These are phyloP conservation scores for Piaya cayana DNA, from an alignment of 2,113 vertebrate genomes.

Conservation along the genomic window DNA sequence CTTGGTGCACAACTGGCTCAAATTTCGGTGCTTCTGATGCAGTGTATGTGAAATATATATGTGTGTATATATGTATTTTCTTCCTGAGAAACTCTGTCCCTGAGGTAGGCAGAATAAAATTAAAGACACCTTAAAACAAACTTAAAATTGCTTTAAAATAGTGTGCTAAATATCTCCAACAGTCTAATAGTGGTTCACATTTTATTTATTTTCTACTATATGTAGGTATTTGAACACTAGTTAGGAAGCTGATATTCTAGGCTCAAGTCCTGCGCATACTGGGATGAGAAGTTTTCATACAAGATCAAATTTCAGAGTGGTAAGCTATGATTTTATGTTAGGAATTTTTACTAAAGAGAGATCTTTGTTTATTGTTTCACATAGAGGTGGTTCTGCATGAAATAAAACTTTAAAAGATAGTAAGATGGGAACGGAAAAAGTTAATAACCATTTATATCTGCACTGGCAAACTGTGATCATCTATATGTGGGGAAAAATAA, in stretches of 20 bases:
- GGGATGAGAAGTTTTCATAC: neutral
- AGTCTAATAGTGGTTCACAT: neutral
- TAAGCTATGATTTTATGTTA: neutral
- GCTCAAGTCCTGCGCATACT: neutral
- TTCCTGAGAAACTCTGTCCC: neutral
- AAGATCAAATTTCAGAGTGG: neutral
- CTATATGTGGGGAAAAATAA: neutral
- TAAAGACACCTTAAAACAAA: neutral
- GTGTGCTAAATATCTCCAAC: neutral
- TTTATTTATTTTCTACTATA: neutral
- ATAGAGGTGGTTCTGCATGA: neutral
- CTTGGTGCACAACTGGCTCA: neutral
- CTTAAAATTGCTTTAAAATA: neutral
- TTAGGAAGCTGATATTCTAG: neutral
- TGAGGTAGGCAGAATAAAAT: neutral
- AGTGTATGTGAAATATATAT: neutral
- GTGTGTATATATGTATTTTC: neutral
- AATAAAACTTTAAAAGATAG: neutral
- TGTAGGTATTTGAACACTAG: neutral
- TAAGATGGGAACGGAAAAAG: neutral
- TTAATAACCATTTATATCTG: neutral
- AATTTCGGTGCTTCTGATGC: neutral
- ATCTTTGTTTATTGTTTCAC: neutral
- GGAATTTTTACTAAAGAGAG: neutral
- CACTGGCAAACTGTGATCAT: neutral